Evolutionary conservation across 2,113 vertebrate genomes (phyloP), one percentile per base, ranked within the genome.

Genomic region (Rhinolophus sinicus): DNA sequence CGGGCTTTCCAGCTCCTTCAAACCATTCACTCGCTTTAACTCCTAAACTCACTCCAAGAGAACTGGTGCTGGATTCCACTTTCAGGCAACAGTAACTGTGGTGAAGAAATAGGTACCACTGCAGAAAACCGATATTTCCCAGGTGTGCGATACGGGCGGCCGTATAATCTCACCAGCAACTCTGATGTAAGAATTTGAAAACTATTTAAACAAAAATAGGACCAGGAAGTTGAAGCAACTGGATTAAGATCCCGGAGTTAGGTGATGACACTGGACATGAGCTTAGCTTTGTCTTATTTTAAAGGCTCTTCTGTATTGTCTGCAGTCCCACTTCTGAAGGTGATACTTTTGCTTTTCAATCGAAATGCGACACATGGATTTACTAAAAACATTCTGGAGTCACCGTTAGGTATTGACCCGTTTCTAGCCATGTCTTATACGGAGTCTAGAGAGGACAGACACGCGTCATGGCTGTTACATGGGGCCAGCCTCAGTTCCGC

Each of bases 391-490:
- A 2, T 30, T 54, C 13, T 64, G 35, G 52, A 77, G 69, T 16
- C 64, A n/a, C 52, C 30, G 28, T 8, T 26, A 3, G 5, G 47
- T 9, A 44, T 1, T 3, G 38, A 28, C 3, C 2, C 30, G 2
- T 18, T 22, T 22, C 16, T 2, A 62, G 38, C 22, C n/a, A 3
- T 5, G 2, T 9, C 18, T 28, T 12, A 19, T 1, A 14, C 24
- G 7, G n/a, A 40, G 15, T 28, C 54, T 38, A 9, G 14, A 19
- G 47, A 10, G 33, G 24, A 40, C 19, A 11, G 5, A 50, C 13
- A 16, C 47, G 52, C 70, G 10, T 0, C 1, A 19, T 10, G 10
- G 28, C 6, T 21, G 28, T 4, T 19, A 11, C 58, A 9, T 0
- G 30, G 10, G 30, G 21, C 6, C 15, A 22, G 40, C 28, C 40